Percentiles rank a stretch among this genome's conserved stretches.
phyloP scores from a whole-genome alignment of 2,888 invertebrate species.

The Lepidonotus clava region DNA sequence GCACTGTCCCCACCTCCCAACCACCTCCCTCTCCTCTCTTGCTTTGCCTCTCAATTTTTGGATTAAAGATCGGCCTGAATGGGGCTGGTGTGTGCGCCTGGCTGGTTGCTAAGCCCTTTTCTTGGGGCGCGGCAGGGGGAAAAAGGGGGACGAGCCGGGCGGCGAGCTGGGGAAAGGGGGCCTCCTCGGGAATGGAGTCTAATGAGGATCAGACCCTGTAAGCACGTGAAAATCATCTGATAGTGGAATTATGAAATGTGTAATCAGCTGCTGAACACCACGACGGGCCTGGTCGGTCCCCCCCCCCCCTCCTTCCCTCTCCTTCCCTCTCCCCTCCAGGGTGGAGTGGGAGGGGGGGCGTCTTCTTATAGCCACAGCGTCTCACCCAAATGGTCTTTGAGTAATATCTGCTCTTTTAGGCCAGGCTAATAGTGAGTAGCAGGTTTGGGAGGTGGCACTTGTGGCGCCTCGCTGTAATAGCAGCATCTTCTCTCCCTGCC shows the following conservation, averaged over 20 bases:
- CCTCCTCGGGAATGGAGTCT: constrained; percentile 36
- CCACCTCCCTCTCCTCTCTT: constrained; percentile 4
- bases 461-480: neutral
- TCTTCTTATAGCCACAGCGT: neutral
- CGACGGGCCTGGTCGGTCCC: neutral
- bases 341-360: neutral
- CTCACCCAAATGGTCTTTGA: neutral
- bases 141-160: constrained; percentile 16
- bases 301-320: neutral
- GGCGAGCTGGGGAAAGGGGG: constrained; percentile 2
- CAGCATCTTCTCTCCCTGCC: neutral
- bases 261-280: constrained; percentile 7
- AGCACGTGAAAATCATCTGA: constrained; percentile 52
- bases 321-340: neutral
- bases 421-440: neutral
- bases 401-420: constrained; percentile 27
- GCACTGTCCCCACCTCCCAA: neutral
- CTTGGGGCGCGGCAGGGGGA: neutral
- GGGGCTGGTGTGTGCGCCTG: constrained; percentile 43
- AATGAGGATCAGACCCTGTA: constrained; percentile 51
- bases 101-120: constrained; percentile 22
- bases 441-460: neutral
- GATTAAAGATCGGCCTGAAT: constrained; percentile 38
- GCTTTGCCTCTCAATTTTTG: constrained; percentile 13
- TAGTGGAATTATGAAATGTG: constrained; percentile 54